Evolutionary conservation across 2,797 vertebrate genomes (phyloP), one percentile per base, ranked within the genome.

Genomic region (Cossypha heuglini): DNA sequence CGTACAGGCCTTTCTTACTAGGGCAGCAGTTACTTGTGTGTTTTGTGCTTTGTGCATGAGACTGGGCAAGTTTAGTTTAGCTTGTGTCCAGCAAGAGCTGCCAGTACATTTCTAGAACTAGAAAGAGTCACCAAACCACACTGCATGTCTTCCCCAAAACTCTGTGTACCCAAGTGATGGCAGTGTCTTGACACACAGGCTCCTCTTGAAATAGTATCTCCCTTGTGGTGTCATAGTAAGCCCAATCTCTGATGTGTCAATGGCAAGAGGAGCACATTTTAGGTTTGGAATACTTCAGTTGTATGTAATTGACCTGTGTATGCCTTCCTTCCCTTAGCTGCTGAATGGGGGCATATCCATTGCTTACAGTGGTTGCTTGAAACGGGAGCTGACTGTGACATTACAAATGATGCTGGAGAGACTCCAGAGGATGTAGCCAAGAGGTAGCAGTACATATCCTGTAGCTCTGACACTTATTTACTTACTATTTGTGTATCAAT

Each of bases 341-440:
- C 98, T 75, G 98, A 94, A 58, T 98, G 97, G 90, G 98, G 98
- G 3, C 98, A 98, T 33, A 69, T 98, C 77, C 97, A 97, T 48
- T 98, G 98, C 93, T 94, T 98, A 68, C 98, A 98, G 93, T 98
- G 98, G 98, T 80, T 98, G 82, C 92, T 98, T 80, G 97, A 98
- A 91, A 97, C 97, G 97, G 98, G 98, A 96, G 98, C 98, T 9
- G 94, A 98, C 88, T 96, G 95, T 86, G 96, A 98, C 89, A 98
- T 98, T 91, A 96, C 90, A 42, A 97, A 98, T 62, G 97, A 98
- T 77, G 97, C 97, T 54, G 98, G 98, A 76, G 98, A 98, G 82
- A 98, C 96, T 68, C 97, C 98, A 67, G 97, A 95, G 86, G 98
- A 98, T 51, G 94, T 98, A 86, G 98, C 98, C 69, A 98, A 97